Evolutionary conservation across 2,113 vertebrate genomes (phyloP).

Genomic region (Cheirogaleus medius): DNA sequence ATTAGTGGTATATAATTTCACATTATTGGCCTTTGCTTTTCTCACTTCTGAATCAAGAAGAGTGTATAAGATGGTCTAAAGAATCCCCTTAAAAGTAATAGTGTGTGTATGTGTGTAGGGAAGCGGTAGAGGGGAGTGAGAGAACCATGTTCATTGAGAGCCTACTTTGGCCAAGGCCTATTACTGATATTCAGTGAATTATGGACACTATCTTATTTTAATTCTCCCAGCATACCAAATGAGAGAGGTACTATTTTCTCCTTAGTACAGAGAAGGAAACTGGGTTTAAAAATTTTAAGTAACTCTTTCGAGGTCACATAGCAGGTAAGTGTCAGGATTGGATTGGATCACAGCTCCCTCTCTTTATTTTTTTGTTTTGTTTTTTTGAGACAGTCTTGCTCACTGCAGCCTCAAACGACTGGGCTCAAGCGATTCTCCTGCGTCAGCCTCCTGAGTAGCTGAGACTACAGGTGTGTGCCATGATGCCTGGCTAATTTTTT

Average conservation of each 20-base stretch:
- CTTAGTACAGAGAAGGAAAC: background rate
- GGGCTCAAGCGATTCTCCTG: too few relatives aligned
- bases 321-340: background rate
- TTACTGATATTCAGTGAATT: background rate
- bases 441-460: too few relatives aligned
- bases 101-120: background rate
- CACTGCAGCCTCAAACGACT: too few relatives aligned
- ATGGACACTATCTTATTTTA: background rate
- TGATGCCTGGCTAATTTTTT: too few relatives aligned
- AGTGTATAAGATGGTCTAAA: background rate
- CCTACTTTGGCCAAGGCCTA: background rate
- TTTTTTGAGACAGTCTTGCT: too few relatives aligned
- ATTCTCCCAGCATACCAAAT: background rate
- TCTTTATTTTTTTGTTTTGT: too few relatives aligned
- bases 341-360: background rate
- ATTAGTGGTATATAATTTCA: background rate
- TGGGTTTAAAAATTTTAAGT: background rate
- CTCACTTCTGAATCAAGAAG: background rate
- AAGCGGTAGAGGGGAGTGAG: fast-evolving
- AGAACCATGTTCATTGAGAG: background rate
- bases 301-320: background rate
- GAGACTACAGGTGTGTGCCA: too few relatives aligned
- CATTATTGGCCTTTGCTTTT: background rate
- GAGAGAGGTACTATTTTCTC: background rate
- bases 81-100: background rate